These are phyloP conservation scores for Polypedilum vanderplanki DNA, from an alignment of 1,140 invertebrate species.

Conservation along the genomic window DNA sequence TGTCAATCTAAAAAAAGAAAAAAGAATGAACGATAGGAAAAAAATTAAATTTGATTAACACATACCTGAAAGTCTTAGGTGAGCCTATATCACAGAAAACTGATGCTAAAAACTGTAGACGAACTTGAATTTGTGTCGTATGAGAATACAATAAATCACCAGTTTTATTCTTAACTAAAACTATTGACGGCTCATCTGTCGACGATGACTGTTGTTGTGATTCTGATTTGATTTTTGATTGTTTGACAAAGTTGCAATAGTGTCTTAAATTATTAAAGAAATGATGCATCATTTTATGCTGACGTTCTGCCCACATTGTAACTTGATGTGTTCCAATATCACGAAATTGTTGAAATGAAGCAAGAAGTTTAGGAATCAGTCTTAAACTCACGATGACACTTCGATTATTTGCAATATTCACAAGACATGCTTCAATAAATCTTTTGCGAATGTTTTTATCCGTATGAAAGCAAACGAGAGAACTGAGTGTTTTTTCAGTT, in stretches of 20 bases:
- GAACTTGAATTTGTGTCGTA: conserved; percentile 82
- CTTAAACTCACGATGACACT: conserved; percentile 84
- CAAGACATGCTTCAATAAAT: conserved; percentile 89
- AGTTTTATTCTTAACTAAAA: conserved; percentile 31
- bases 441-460: conserved; percentile 82
- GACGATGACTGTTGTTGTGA: conserved; percentile 30
- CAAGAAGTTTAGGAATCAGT: conserved; percentile 80
- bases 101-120: conserved; percentile 84
- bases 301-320: conserved; percentile 82
- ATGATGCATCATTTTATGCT: conserved; percentile 84
- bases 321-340: conserved; percentile 73
- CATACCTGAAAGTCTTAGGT: conserved; percentile 73
- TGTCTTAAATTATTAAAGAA: conserved; percentile 80
- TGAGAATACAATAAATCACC: conserved; percentile 63
- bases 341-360: conserved; percentile 82
- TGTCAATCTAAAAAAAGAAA: conserved; percentile 55
- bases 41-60: conserved; percentile 31
- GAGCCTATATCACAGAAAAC: conserved; percentile 86
- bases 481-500: conserved; percentile 84
- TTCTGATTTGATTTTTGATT: conserved; percentile 37
- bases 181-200: conserved; percentile 27
- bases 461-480: conserved; percentile 81
- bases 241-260: conserved; percentile 46
- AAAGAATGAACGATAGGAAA: conserved; percentile 32
- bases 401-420: conserved; percentile 80